Evolutionary conservation across 35 echinoderm and acorn worm genomes (phyloP).

Genomic region (Apostichopus parvimensis): DNA sequence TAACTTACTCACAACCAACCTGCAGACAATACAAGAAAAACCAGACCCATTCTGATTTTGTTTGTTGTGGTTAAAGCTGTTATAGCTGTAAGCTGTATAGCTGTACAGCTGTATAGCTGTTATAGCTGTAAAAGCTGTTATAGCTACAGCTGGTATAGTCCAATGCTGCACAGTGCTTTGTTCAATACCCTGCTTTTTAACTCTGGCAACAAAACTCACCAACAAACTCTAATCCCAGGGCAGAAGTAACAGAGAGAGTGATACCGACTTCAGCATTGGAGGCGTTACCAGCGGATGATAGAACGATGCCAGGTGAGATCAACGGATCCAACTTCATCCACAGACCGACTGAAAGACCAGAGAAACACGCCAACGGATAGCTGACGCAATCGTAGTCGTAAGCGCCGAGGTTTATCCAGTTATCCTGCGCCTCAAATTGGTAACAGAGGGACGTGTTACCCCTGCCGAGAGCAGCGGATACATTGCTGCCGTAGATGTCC

Average conservation of each 20-base stretch:
- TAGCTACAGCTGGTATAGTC: too few relatives aligned
- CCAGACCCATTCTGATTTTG: too few relatives aligned
- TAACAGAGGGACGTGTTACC: slow-evolving; percentile 54
- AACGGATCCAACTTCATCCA: slow-evolving; percentile 59
- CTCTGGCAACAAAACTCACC: neutral
- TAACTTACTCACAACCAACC: too few relatives aligned
- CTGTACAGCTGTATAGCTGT: too few relatives aligned
- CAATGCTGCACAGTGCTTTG: too few relatives aligned
- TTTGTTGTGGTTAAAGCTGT: too few relatives aligned
- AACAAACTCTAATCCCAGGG: slow-evolving; percentile 2
- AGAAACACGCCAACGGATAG: slow-evolving; percentile 37
- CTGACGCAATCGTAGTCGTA: slow-evolving; percentile 60
- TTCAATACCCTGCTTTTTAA: too few relatives aligned
- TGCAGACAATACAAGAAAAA: too few relatives aligned
- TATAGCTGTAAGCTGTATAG: too few relatives aligned
- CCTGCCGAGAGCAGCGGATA: slow-evolving; percentile 43
- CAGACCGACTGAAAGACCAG: slow-evolving; percentile 59
- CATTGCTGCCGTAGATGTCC: slow-evolving; percentile 56
- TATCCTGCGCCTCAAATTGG: slow-evolving; percentile 33
- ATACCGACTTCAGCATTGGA: slow-evolving; percentile 53
- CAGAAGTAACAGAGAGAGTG: slow-evolving; percentile 44
- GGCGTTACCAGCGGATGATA: slow-evolving; percentile 52
- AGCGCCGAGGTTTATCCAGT: slow-evolving; percentile 65
- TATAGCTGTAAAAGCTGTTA: too few relatives aligned
- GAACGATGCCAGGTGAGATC: slow-evolving; percentile 29